Percentiles rank a stretch among this genome's conserved stretches.
Evolutionary conservation across 2,113 vertebrate genomes (phyloP).

Genomic region (Neolamprologus modestus): DNA sequence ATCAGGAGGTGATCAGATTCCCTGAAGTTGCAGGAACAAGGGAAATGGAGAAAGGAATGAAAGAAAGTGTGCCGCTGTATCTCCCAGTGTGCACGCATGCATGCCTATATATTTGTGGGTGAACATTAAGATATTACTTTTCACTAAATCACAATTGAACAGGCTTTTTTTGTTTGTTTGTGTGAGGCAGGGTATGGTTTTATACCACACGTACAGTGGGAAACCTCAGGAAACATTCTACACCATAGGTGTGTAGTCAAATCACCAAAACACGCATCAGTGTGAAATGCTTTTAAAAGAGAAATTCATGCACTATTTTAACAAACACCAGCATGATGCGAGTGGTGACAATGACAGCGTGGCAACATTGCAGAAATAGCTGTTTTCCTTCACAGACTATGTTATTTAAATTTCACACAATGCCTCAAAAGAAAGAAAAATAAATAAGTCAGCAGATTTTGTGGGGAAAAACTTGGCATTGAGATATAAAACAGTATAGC

Average conservation of each 20-base stretch:
- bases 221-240: background rate
- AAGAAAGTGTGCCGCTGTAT: background rate
- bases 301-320: background rate
- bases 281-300: background rate
- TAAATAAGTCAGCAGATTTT: background rate
- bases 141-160: constrained; percentile 12
- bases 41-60: constrained; percentile 32
- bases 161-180: background rate
- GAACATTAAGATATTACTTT: constrained; percentile 26
- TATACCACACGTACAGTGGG: background rate
- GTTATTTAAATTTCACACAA: background rate
- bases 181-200: background rate
- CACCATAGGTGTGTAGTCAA: background rate
- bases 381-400: background rate
- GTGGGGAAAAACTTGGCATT: background rate
- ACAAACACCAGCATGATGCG: background rate
- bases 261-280: background rate
- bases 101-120: background rate
- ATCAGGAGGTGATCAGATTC: constrained; percentile 65
- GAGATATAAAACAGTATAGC: background rate
- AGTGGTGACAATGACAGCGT: background rate
- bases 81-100: background rate
- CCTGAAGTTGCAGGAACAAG: constrained; percentile 19
- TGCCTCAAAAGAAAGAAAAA: background rate
- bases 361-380: background rate